These are phyloP conservation scores for Microctenopoma lineatum DNA, from an alignment of 2,797 vertebrate genomes.

Conservation along the genomic window DNA sequence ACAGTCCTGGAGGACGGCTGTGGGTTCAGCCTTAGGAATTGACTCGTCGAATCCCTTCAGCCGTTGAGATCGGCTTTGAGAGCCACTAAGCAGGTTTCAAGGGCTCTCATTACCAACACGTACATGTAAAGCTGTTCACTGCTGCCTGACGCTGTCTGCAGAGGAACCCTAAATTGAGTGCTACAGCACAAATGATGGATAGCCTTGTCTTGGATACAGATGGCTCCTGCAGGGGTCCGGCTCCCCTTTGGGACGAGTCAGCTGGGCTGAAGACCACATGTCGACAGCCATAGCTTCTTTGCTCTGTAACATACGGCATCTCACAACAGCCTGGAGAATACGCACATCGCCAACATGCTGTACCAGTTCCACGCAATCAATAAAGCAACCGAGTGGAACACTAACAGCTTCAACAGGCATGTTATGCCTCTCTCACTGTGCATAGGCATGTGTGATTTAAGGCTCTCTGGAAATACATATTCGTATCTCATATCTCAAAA, in stretches of 20 bases:
- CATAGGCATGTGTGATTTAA: conserved; percentile 23
- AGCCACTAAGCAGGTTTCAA: conserved; percentile 73
- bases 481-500: neutral
- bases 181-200: conserved; percentile 77
- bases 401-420: conserved; percentile 43
- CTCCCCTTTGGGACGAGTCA: conserved; percentile 68
- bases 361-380: conserved; percentile 52
- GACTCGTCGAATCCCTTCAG: conserved; percentile 74
- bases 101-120: conserved; percentile 75
- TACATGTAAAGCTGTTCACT: conserved; percentile 74
- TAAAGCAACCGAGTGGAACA: conserved; percentile 58
- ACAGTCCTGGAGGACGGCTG: conserved; percentile 40
- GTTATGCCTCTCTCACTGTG: conserved; percentile 37
- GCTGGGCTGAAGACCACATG: conserved; percentile 70
- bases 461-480: conserved; percentile 19
- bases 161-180: conserved; percentile 69
- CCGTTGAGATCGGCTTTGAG: conserved; percentile 59
- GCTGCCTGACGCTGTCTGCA: conserved; percentile 70
- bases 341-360: conserved; percentile 41
- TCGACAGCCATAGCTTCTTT: conserved; percentile 68
- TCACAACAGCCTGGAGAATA: conserved; percentile 51
- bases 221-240: conserved; percentile 74
- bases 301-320: conserved; percentile 57
- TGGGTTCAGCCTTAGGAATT: conserved; percentile 60
- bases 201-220: conserved; percentile 77